Evolutionary conservation across 2,888 invertebrate species (phyloP), one percentile per base, ranked within the genome.

Genomic region (Eupithecia dodoneata): DNA sequence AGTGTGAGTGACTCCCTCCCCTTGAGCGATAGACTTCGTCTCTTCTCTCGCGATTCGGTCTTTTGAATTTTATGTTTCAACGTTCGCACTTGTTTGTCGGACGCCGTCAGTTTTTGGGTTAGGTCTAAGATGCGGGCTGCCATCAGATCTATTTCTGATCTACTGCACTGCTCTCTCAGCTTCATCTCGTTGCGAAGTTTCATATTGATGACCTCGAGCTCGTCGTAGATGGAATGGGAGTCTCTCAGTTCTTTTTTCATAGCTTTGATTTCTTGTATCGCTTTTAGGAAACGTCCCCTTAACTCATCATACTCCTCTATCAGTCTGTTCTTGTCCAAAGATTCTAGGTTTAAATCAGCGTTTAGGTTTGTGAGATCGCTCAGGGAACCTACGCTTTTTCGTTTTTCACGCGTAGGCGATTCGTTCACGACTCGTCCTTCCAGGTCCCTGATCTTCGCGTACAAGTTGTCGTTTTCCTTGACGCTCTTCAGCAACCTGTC

Each of bases 101-200:
- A 97, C 0, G 96, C 96, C 9, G 97, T 97, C 78, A 98, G 95
- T 89, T 98, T 98, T 75, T 96, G 96, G 0, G 98, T 98, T 49
- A 99, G 93, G 88, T 98, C 98, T 87, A 98, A 97, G 78, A 99
- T 97, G 72, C 98, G 96, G 44, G 97, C 97, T 0, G 97, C 97
- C 97, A 98, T 97, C 85, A 98, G 92, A 80, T 97, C 96, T 65
- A 97, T 96, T 90, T 98, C 97, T 0, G 97, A 97, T 81, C 96
- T 94, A 82, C 96, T 96, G 74, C 96, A 96, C 82, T 97, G 96
- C 81, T 96, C 96, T 79, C 96, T 92, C 2, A 96, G 89, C 79
- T 96, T 96, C 86, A 98, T 95, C 86, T 97, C 97, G 85, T 97
- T 97, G 80, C 96, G 96, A 72, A 98, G 93, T 75, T 97, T 97